These are phyloP conservation scores for Oreochromis mossambicus DNA, from an alignment of 2,797 vertebrate genomes.

Conservation along the genomic window DNA sequence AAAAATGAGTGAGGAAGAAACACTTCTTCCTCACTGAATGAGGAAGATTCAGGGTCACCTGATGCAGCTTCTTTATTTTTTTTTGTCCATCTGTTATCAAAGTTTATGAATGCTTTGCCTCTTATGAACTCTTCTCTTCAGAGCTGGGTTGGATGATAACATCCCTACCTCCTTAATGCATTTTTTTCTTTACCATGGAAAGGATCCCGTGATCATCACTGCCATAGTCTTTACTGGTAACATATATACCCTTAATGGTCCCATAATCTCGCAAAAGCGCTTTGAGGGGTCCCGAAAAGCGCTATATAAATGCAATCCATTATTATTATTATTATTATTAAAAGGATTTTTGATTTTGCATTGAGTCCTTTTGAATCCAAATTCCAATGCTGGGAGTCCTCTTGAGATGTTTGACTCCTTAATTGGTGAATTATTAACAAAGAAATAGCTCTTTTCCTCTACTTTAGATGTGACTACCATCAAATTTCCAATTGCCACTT, in stretches of 20 bases:
- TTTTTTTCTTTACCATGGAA: not conserved
- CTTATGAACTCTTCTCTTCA: not conserved
- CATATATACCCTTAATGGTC: not conserved
- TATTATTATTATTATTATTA: too few relatives aligned
- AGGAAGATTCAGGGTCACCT: not conserved
- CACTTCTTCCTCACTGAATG: not conserved
- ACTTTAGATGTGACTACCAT: not conserved
- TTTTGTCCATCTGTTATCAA: not conserved
- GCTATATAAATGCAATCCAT: too few relatives aligned
- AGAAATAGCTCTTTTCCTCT: not conserved
- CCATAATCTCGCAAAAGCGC: not conserved
- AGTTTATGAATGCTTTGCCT: not conserved
- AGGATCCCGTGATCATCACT: not conserved
- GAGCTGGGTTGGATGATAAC: not conserved
- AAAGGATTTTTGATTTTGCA: not conserved
- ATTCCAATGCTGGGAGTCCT: not conserved
- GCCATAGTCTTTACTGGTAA: not conserved
- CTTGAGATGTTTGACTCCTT: not conserved
- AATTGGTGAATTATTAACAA: not conserved
- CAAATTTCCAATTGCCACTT: not conserved
- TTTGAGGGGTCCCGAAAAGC: too few relatives aligned
- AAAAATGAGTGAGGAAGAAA: not conserved
- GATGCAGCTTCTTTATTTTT: not conserved
- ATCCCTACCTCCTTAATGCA: not conserved
- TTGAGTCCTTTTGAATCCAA: not conserved